Percentiles rank a stretch among this genome's conserved stretches.
phyloP scores from a whole-genome alignment of 92 coral and sea anemone species.

The Umimayanthus kanabou region DNA sequence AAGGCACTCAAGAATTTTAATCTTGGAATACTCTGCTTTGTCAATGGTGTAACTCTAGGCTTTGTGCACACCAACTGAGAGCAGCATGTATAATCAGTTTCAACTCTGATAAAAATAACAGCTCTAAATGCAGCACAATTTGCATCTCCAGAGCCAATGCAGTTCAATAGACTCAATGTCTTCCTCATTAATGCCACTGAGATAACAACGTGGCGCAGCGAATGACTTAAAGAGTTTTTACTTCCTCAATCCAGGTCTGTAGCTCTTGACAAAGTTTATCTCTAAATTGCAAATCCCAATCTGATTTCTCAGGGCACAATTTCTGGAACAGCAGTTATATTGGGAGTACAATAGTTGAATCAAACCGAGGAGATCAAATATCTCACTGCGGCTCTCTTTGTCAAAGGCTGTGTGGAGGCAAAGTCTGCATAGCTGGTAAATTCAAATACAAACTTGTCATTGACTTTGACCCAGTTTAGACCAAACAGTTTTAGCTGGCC shows the following conservation, averaged over 20 bases:
- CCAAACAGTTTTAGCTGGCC: conserved; percentile 1
- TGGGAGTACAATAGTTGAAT: no score
- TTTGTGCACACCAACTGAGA: background rate
- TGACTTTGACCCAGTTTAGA: conserved; percentile 20
- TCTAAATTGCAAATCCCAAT: conserved; percentile 48
- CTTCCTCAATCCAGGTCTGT: background rate
- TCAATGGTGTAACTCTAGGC: no score
- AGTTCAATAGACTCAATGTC: conserved; percentile 32
- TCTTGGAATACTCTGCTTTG: no score
- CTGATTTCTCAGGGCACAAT: conserved; percentile 28
- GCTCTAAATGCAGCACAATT: conserved; percentile 49
- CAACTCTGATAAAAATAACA: conserved; percentile 7
- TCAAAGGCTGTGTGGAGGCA: no score
- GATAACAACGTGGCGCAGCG: conserved; percentile 4
- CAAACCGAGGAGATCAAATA: no score
- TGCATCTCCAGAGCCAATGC: conserved; percentile 59
- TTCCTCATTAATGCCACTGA: conserved; percentile 6
- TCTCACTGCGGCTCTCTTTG: no score
- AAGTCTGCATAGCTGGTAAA: background rate
- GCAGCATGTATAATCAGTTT: background rate
- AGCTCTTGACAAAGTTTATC: conserved; percentile 35
- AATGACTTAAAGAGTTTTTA: conserved; percentile 10
- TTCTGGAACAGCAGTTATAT: conserved; percentile 41
- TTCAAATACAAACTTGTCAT: conserved; percentile 29
- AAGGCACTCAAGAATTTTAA: conserved; percentile 30